Evolutionary conservation across 2,113 vertebrate genomes (phyloP), one percentile per base, ranked within the genome.

Genomic region (Scomber japonicus): DNA sequence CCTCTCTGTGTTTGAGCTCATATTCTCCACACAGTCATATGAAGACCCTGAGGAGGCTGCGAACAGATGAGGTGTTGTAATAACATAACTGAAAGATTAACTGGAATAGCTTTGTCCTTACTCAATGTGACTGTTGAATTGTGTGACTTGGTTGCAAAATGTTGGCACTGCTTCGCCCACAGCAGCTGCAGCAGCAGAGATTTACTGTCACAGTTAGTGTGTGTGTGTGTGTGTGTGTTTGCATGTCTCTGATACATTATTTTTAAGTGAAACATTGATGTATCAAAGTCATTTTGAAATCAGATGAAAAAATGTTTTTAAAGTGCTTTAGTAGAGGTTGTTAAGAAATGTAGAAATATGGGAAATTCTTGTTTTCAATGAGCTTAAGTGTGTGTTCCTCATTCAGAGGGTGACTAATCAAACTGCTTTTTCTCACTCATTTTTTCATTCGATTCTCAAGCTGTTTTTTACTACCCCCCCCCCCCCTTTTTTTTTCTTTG

Each of bases 21-120:
- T 86, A 54, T 66, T 88, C 88, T 86, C 85, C 72, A 63, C 70
- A 51, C 79, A n/a, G 83, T 90, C 89, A 85, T 73, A 84, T 75
- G 88, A 85, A 55, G 69, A 77, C 84, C 88, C 86, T 11, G 64
- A 89, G 88, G 80, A 91, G 67, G 76, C 68, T 62, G 67, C 14
- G 35, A 91, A 92, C 90, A 90, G 78, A 91, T 75, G 73, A 86
- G 57, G 71, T 77, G 74, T 89, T 87, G 78, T 88, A 89, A 90
- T 76, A 88, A 73, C 76, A 84, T 78, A 75, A 85, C 84, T 71
- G 71, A 77, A 78, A 84, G 80, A 85, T 84, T 71, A 88, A 84
- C 57, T 53, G 75, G 71, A 91, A 90, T 89, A 86, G 84, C 88
- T 83, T 71, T 74, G 68, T 74, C 77, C 75, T 92, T 84, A 82